phyloP scores from a whole-genome alignment of 1,140 invertebrate genomes.

The Plodia interpunctella region DNA sequence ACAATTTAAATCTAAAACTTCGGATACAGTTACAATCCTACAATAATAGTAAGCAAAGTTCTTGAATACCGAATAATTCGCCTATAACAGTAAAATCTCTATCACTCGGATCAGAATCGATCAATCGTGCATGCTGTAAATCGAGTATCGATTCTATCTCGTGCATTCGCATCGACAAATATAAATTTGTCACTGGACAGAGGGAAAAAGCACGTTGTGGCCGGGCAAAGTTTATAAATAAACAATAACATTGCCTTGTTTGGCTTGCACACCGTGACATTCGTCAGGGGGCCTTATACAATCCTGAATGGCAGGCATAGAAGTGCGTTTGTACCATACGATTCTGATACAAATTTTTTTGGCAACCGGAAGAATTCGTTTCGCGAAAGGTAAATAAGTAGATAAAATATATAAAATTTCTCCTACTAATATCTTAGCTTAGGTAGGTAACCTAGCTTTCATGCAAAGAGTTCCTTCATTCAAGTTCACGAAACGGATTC shows the following conservation, averaged over 20 bases:
- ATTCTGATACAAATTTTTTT: slow-evolving; percentile 8
- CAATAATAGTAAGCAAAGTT: neutral
- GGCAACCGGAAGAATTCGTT: no score
- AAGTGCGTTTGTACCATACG: slow-evolving; percentile 35
- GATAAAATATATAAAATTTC: no score
- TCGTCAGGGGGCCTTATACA: slow-evolving; percentile 43
- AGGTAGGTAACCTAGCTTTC: no score
- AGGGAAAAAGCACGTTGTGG: slow-evolving; percentile 52
- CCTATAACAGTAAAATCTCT: slow-evolving; percentile 39
- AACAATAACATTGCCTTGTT: slow-evolving; percentile 66
- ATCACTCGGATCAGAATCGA: slow-evolving; percentile 63
- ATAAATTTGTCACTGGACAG: slow-evolving; percentile 71
- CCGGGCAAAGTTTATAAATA: slow-evolving; percentile 61
- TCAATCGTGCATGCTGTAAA: slow-evolving; percentile 62
- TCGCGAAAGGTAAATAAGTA: no score
- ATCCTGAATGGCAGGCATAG: slow-evolving; percentile 43
- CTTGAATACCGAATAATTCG: slow-evolving; percentile 2
- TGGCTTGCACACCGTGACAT: slow-evolving; percentile 57
- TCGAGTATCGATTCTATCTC: slow-evolving; percentile 67
- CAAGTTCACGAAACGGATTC: no score
- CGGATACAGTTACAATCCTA: neutral
- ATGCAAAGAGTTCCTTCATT: no score
- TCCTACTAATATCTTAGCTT: no score
- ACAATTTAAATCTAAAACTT: no score
- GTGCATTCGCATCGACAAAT: slow-evolving; percentile 61